A percentile compares a stretch with the other conserved stretches of the same genome.
phyloP scores from a whole-genome alignment of 2,797 vertebrate species.

The Eulemur rubriventer region DNA sequence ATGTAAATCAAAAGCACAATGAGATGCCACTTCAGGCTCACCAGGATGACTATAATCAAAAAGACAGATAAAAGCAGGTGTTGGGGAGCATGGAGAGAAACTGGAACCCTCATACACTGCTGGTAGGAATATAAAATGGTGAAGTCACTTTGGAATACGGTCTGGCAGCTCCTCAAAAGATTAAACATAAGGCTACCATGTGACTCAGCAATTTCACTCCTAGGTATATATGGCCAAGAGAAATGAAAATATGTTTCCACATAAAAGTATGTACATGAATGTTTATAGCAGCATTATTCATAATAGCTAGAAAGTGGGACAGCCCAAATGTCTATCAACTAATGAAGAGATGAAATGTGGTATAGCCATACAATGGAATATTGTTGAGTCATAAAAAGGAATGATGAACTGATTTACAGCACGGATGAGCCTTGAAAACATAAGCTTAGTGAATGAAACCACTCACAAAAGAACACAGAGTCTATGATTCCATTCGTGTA shows the following conservation, averaged over 20 bases:
- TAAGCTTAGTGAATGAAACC: neutral
- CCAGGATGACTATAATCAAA: neutral
- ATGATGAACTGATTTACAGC: neutral
- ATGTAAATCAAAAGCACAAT: neutral
- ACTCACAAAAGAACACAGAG: neutral
- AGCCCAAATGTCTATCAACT: neutral
- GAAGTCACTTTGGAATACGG: neutral
- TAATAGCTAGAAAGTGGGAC: neutral
- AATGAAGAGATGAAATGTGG: neutral
- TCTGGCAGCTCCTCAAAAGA: neutral
- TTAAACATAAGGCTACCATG: neutral
- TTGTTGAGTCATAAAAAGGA: neutral
- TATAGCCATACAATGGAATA: neutral
- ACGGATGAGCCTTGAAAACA: neutral
- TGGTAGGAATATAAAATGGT: neutral
- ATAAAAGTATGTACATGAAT: neutral
- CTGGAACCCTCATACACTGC: fast-evolving
- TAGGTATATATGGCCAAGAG: neutral
- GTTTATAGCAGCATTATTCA: neutral
- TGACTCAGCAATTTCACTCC: neutral
- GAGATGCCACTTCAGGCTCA: neutral
- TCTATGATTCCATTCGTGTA: neutral
- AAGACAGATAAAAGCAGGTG: neutral
- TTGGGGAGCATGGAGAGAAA: neutral
- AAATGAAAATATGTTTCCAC: neutral